These are phyloP conservation scores for Scomber colias DNA, from an alignment of 2,113 vertebrate genomes.

Conservation along the genomic window DNA sequence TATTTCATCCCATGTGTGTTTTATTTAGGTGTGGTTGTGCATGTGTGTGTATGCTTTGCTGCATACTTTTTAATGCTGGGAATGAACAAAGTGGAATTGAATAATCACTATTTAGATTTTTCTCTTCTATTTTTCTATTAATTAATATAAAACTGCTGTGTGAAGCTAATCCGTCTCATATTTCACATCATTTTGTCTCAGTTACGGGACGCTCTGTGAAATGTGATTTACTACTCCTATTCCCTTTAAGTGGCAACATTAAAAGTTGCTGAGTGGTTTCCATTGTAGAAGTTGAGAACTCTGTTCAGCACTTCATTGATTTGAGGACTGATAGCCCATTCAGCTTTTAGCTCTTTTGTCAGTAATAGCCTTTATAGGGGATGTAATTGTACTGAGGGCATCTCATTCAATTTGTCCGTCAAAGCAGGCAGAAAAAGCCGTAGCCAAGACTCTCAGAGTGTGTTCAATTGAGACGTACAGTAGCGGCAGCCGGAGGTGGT, in stretches of 20 bases:
- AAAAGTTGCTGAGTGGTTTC: slow-evolving; percentile 29
- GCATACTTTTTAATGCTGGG: no score
- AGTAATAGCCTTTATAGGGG: slow-evolving; percentile 46
- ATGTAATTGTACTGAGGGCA: slow-evolving; percentile 35
- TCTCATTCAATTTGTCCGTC: not conserved
- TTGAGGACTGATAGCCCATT: slow-evolving; percentile 42
- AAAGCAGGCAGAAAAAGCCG: not conserved
- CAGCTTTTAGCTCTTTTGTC: slow-evolving; percentile 39
- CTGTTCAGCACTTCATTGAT: slow-evolving; percentile 47
- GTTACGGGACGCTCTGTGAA: not conserved
- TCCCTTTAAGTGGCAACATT: slow-evolving; percentile 18
- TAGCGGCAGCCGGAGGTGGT: not conserved
- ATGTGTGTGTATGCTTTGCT: no score
- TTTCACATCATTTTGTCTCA: not conserved
- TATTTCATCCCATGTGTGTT: no score
- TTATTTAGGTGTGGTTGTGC: no score
- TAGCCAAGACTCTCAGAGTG: not conserved
- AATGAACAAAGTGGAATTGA: no score
- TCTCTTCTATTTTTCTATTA: not conserved
- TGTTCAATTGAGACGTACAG: slow-evolving; percentile 6
- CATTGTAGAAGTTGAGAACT: slow-evolving; percentile 29
- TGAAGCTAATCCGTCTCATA: not conserved
- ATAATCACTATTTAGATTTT: no score
- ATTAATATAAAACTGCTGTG: not conserved
- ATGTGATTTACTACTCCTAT: slow-evolving; percentile 19